Conservation (phyloP, 2,888 invertebrate species). For the Nesidiocoris tenuis region DNA sequence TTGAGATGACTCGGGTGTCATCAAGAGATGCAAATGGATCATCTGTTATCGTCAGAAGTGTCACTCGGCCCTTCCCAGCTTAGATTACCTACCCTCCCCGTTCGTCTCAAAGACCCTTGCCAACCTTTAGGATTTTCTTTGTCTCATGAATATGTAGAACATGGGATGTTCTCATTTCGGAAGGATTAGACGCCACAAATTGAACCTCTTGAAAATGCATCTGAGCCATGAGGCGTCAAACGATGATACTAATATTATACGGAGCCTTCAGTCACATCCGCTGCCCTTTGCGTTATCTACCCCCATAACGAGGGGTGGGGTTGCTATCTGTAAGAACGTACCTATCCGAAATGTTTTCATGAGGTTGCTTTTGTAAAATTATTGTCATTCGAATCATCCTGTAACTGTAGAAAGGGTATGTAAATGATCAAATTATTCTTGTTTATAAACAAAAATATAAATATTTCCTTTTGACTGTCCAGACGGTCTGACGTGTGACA, state of each 20-base stretch:
- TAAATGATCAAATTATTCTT: too few species aligned
- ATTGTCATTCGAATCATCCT: too few species aligned
- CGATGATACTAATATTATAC: conserved; percentile 26
- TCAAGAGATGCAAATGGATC: conserved; percentile 33
- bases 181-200: conserved; percentile 15
- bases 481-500: too few species aligned
- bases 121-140: conserved; percentile 23
- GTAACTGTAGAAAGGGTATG: too few species aligned
- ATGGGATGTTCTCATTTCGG: conserved; percentile 9
- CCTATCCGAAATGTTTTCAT: too few species aligned
- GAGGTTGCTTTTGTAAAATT: too few species aligned
- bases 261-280: background rate
- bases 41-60: conserved; percentile 31
- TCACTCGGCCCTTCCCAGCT: background rate
- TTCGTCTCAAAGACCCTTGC: conserved; percentile 4
- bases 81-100: background rate
- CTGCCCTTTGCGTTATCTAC: background rate
- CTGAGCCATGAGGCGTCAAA: conserved; percentile 18
- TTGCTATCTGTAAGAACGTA: too few species aligned
- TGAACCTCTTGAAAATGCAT: conserved; percentile 32
- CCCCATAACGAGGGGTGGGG: too few species aligned
- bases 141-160: conserved; percentile 27
- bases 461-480: too few species aligned
- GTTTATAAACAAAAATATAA: too few species aligned
- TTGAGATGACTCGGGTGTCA: background rate